Base-by-base conservation (phyloP, 2,113 vertebrate genomes). In the Neotragus pygmaeus region DNA sequence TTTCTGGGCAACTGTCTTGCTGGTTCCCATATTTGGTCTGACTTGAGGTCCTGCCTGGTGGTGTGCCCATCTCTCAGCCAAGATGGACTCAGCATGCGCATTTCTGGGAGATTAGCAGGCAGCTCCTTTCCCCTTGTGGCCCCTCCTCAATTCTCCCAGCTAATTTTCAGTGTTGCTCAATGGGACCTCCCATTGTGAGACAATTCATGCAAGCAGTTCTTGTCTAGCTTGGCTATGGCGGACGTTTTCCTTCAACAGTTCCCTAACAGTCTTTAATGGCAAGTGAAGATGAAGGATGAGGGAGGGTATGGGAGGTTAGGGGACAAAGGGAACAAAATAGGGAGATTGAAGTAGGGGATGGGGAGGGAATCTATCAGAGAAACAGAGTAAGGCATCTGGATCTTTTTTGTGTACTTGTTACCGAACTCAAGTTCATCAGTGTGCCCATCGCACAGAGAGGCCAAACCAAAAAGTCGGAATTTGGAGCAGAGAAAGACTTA, bases 231-330 rank as follows among this genome's bases (percentile, higher is more conserved):
- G 73, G 39, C 73, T 25, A 45, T 0, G 6, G 73, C 4, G 23
- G 73, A 25, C 2, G 1, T 14, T 75, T 27, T 45, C 39, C 3
- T 0, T 45, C 13, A 45, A 2, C 25, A 43, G 25, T 45, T 28
- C 12, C 39, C 39, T 75, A 45, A 27, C 73, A 33, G 45, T 43
- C 45, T 70, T 73, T 36, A 13, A 2, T 55, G 81, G 14, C 84
- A 51, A 43, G 70, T 33, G 62, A 82, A 64, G 64, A 33, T 36
- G 9, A 85, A 85, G 30, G 45, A 60, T 80, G 58, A 96, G 58
- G 43, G 45, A 45, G 7, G 51, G 23, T 51, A 43, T 15, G 16
- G 60, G 43, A 14, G 33, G 8, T 55, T 60, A 60, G 84, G 51
- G 23, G 30, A 45, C 12, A 51, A 66, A 88, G 39, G 39, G 51